These are phyloP conservation scores for Holocentrus rufus DNA, from an alignment of 2,797 vertebrate genomes.

Conservation along the genomic window DNA sequence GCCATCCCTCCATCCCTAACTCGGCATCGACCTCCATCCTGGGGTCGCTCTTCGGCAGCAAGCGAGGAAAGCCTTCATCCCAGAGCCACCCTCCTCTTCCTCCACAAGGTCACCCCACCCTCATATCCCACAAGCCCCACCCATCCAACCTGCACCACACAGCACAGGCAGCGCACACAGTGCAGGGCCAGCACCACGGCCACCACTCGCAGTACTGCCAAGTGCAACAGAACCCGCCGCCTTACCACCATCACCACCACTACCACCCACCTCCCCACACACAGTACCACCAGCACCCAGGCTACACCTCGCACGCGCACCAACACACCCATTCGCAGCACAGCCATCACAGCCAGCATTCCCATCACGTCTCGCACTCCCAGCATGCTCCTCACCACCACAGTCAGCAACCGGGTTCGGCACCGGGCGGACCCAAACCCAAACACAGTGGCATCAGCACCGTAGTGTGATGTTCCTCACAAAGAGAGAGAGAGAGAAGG, in stretches of 20 bases:
- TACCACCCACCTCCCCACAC: conserved; percentile 89
- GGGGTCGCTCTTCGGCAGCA: conserved; percentile 93
- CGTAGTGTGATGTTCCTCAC: conserved; percentile 86
- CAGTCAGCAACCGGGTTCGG: conserved; percentile 79
- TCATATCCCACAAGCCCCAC: conserved; percentile 87
- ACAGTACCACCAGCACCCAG: conserved; percentile 86
- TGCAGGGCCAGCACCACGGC: conserved; percentile 78
- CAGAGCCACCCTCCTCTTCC: conserved; percentile 82
- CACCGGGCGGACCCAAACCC: conserved; percentile 86
- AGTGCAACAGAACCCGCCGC: conserved; percentile 89
- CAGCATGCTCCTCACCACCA: conserved; percentile 82
- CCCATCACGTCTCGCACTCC: conserved; percentile 81
- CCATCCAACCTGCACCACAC: conserved; percentile 85
- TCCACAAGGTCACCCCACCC: conserved; percentile 80
- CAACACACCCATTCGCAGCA: conserved; percentile 72
- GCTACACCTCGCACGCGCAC: conserved; percentile 77
- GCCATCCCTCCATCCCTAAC: conserved; percentile 88
- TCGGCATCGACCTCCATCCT: conserved; percentile 90
- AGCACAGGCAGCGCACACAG: conserved; percentile 72
- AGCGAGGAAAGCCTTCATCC: conserved; percentile 86
- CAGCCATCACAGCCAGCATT: conserved; percentile 80
- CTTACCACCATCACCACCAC: conserved; percentile 95
- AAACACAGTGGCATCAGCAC: conserved; percentile 99
- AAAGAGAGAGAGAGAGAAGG: neutral
- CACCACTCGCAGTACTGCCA: conserved; percentile 88